These are phyloP conservation scores for Troilus luridus DNA, from an alignment of 2,888 invertebrate genomes.

Conservation along the genomic window DNA sequence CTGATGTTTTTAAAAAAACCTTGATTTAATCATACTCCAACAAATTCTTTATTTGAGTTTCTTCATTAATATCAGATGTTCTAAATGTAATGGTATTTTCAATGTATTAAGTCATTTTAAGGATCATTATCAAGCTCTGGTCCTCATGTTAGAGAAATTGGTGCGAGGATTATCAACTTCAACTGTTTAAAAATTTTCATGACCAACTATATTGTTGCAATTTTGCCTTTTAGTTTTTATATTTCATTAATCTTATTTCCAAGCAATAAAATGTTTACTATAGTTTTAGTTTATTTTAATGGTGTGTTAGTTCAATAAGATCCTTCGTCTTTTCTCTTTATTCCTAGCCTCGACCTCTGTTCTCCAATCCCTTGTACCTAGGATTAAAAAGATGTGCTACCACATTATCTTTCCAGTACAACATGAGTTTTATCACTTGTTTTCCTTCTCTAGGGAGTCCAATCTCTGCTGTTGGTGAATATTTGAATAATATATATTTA, in stretches of 20 bases:
- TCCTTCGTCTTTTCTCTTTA: background rate
- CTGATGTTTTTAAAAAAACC: constrained; percentile 23
- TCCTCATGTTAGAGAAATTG: no score
- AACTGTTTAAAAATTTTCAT: background rate
- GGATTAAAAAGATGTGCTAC: background rate
- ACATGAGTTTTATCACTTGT: background rate
- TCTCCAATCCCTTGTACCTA: background rate
- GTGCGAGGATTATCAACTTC: no score
- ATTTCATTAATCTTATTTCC: background rate
- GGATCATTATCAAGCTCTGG: background rate
- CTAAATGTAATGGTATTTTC: background rate
- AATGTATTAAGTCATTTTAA: background rate
- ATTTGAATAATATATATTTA: no score
- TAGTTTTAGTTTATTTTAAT: background rate
- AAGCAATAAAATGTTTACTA: background rate
- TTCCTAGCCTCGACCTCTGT: background rate
- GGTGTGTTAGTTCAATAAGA: background rate
- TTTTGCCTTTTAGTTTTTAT: background rate
- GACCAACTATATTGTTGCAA: background rate
- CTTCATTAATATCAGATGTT: background rate
- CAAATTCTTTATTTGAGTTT: background rate
- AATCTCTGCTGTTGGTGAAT: background rate
- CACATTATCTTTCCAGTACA: background rate
- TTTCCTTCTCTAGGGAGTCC: background rate
- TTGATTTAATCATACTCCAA: background rate